Evolutionary conservation across 2,888 invertebrate species (phyloP).

Genomic region (Leptinotarsa haldemani): DNA sequence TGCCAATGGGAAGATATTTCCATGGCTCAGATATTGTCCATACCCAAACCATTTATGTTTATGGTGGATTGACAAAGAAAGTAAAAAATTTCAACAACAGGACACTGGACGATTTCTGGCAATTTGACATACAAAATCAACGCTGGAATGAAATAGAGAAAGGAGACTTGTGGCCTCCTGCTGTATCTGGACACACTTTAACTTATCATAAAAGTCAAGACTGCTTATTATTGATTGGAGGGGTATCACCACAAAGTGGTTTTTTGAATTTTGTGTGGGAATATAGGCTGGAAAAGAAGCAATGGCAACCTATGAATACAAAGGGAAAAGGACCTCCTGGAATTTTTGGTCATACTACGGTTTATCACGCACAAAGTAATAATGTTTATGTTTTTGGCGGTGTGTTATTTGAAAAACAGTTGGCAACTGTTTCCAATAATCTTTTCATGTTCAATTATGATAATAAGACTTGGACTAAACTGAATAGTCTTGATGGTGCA

Average conservation of each 20-base stretch:
- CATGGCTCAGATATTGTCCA: slow-evolving; percentile 91
- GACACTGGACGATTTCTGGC: slow-evolving; percentile 91
- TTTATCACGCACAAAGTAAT: slow-evolving; percentile 83
- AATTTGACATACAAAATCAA: slow-evolving; percentile 87
- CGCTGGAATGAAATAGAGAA: slow-evolving; percentile 78
- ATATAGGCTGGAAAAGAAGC: slow-evolving; percentile 79
- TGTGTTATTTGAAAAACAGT: slow-evolving; percentile 76
- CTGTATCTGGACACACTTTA: slow-evolving; percentile 90
- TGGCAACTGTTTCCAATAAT: slow-evolving; percentile 75
- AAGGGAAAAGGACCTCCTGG: slow-evolving; percentile 83
- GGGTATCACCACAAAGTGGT: slow-evolving; percentile 81
- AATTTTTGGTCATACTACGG: slow-evolving; percentile 89
- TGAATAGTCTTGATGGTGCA: slow-evolving; percentile 55
- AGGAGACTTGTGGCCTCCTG: slow-evolving; percentile 71
- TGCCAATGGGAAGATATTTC: slow-evolving; percentile 91
- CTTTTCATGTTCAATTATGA: slow-evolving; percentile 83
- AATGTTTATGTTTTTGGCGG: slow-evolving; percentile 94
- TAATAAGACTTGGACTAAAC: slow-evolving; percentile 80
- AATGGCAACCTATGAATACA: slow-evolving; percentile 78
- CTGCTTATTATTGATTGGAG: slow-evolving; percentile 87
- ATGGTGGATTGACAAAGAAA: slow-evolving; percentile 80
- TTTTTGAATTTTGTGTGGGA: slow-evolving; percentile 84
- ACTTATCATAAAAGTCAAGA: slow-evolving; percentile 82
- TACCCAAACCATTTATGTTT: slow-evolving; percentile 87
- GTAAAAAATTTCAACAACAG: slow-evolving; percentile 53